Conservation (phyloP, 2,113 vertebrate genomes). For the Sciurus niger region DNA sequence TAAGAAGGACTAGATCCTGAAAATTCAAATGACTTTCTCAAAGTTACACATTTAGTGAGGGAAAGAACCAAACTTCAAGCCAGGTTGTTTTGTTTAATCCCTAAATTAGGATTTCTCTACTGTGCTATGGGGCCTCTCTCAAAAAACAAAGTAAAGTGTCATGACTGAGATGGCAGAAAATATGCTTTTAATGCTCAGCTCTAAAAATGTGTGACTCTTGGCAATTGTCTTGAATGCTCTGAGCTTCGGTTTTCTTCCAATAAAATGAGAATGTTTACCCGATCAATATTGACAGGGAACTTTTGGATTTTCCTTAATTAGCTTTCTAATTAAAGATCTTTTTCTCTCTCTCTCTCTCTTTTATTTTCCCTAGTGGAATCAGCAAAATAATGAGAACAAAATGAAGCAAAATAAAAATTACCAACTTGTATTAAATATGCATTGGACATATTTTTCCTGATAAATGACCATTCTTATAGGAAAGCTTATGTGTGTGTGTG, state of each 20-base stretch:
- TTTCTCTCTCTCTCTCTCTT: no score
- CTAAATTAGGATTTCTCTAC: neutral
- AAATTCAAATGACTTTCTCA: conserved; percentile 44
- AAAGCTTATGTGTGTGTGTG: neutral
- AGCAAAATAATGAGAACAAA: neutral
- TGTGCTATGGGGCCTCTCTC: neutral
- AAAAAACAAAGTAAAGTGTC: conserved; percentile 13
- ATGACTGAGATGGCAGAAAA: neutral
- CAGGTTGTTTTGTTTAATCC: neutral
- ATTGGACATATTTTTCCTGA: neutral
- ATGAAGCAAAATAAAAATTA: conserved; percentile 12
- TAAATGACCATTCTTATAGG: neutral
- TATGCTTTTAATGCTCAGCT: neutral
- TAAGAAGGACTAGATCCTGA: neutral
- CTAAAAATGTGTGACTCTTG: neutral
- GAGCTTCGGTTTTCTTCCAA: neutral
- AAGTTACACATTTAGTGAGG: neutral
- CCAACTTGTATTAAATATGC: neutral
- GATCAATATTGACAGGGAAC: neutral
- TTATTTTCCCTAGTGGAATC: neutral
- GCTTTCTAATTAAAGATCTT: neutral
- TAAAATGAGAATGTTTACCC: neutral
- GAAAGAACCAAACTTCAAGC: neutral
- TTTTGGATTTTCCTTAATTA: conserved; percentile 13
- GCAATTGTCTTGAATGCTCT: neutral